Percentiles rank a stretch among this genome's conserved stretches.
phyloP scores from a whole-genome alignment of 2,113 vertebrate genomes.

The Psophia crepitans region DNA sequence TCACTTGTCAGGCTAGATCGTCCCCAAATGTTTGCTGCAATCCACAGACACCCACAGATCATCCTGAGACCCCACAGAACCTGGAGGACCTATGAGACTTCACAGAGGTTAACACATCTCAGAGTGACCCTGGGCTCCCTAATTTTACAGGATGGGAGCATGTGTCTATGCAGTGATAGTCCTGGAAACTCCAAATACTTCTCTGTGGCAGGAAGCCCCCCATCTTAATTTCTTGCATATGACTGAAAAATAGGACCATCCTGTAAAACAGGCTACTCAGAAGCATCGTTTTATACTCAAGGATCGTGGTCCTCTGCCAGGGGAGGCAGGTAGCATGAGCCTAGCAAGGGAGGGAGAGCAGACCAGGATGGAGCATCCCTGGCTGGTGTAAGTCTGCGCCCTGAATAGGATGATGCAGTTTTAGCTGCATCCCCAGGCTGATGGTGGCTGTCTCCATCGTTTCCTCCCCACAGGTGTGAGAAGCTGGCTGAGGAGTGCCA shows the following conservation, averaged over 20 bases:
- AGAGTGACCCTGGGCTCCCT: neutral
- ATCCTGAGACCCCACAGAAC: neutral
- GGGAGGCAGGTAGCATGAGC: neutral
- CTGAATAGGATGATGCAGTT: rapidly evolving
- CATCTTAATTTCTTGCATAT: neutral
- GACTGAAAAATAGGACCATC: neutral
- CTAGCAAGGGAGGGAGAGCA: neutral
- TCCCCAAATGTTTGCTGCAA: neutral
- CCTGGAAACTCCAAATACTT: neutral
- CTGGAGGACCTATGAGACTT: neutral
- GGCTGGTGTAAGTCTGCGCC: neutral
- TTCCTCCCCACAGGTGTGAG: slow-evolving; percentile 77
- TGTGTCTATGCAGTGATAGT: neutral
- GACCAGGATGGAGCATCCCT: neutral
- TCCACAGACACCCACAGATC: neutral
- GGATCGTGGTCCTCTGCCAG: neutral
- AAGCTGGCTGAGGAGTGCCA: slow-evolving; percentile 71
- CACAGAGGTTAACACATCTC: neutral
- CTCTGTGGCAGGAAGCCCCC: neutral
- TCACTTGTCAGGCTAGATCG: neutral
- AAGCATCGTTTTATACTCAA: neutral
- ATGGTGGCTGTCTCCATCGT: neutral
- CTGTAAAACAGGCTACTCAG: neutral
- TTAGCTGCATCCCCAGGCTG: neutral
- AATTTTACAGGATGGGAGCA: neutral